Evolutionary conservation across 1,140 invertebrate species (phyloP).

Genomic region (Lepidostoma basale): DNA sequence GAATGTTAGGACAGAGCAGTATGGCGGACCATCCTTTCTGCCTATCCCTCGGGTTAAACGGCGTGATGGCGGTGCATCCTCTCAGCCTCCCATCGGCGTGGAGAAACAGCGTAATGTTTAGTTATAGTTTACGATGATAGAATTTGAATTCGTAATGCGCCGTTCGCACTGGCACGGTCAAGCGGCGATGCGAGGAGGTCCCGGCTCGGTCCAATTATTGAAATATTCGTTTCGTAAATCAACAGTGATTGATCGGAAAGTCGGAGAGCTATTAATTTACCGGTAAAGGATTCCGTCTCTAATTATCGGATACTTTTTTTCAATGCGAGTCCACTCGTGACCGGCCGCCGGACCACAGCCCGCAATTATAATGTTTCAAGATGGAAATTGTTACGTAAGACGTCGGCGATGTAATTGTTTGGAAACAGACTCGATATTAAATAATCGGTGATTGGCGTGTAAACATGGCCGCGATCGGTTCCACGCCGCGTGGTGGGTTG

Average conservation of each 20-base stretch:
- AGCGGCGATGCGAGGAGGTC: background rate
- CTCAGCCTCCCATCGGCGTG: no score
- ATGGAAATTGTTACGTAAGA: conserved; percentile 27
- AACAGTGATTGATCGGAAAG: conserved; percentile 24
- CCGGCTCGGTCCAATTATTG: conserved; percentile 21
- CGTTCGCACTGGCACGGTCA: conserved; percentile 4
- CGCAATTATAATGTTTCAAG: conserved; percentile 28
- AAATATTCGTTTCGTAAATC: conserved; percentile 27
- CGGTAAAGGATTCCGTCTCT: conserved; percentile 26
- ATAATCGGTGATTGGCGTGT: conserved; percentile 20
- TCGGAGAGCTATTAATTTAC: conserved; percentile 8
- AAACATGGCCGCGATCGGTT: conserved; percentile 6
- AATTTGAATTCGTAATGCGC: no score
- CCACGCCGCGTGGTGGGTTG: background rate
- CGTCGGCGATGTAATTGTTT: conserved; percentile 22
- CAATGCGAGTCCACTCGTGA: conserved; percentile 25
- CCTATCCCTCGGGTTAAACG: no score
- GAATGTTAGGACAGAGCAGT: no score
- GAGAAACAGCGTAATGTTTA: no score
- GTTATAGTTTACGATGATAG: no score
- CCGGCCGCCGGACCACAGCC: conserved; percentile 12
- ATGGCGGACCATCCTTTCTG: no score
- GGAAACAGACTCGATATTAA: conserved; percentile 18
- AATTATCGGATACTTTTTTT: conserved; percentile 27
- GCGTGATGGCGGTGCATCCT: no score